Percentiles rank a stretch among this genome's conserved stretches.
Conservation (phyloP, 2,888 invertebrate genomes). For the Athalia cordata region DNA sequence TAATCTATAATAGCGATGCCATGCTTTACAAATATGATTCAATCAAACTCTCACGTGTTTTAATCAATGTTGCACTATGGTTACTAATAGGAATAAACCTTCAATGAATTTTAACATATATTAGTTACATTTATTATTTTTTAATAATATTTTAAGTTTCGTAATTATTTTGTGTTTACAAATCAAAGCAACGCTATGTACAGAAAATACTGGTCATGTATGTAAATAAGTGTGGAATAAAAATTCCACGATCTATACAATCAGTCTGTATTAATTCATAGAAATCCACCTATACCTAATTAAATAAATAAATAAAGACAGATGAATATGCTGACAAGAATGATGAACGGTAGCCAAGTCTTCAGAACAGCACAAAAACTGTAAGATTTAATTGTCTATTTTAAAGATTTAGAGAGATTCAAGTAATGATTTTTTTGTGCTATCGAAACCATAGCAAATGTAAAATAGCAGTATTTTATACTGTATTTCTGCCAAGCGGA, state of each 20-base stretch:
- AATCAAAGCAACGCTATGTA: not conserved
- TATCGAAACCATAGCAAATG: too few relatives aligned
- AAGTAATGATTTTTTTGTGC: too few relatives aligned
- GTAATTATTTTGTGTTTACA: not conserved
- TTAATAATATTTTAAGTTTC: not conserved
- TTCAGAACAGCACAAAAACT: constrained; percentile 83
- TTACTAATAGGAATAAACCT: not conserved
- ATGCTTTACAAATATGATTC: not conserved
- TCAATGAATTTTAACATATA: not conserved
- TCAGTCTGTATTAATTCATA: constrained; percentile 35
- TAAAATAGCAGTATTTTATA: too few relatives aligned
- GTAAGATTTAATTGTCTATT: constrained; percentile 63
- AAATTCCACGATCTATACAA: constrained; percentile 40
- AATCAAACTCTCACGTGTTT: not conserved
- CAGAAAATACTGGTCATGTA: constrained; percentile 35
- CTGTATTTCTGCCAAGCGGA: not conserved
- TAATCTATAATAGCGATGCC: too few relatives aligned
- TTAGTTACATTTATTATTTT: not conserved
- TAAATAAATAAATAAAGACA: constrained; percentile 48
- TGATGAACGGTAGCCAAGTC: constrained; percentile 88
- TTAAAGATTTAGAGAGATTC: not conserved
- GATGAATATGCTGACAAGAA: constrained; percentile 70
- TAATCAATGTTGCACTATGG: not conserved
- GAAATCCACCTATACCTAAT: constrained; percentile 13
- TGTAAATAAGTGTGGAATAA: constrained; percentile 29